A percentile compares a stretch with the other conserved stretches of the same genome.
Evolutionary conservation across 2,888 invertebrate genomes (phyloP).

Genomic region (Stegophylla sp.): DNA sequence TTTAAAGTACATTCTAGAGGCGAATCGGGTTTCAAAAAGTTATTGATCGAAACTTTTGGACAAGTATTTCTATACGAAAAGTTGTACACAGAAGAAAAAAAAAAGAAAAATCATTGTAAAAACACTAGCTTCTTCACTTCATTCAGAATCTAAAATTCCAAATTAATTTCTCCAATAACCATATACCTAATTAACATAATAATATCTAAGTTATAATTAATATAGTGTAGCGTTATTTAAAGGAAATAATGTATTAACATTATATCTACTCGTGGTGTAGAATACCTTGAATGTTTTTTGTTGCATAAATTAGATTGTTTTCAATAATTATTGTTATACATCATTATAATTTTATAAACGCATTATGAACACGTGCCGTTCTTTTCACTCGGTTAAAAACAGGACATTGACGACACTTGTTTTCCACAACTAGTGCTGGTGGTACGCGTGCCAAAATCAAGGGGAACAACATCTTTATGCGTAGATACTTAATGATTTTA

Average conservation of each 20-base stretch:
- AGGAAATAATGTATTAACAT: conserved; percentile 15
- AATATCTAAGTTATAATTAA: no score
- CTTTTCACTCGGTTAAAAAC: conserved; percentile 25
- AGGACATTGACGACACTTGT: conserved; percentile 43
- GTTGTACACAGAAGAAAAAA: no score
- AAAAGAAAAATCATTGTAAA: no score
- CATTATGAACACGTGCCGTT: conserved; percentile 42
- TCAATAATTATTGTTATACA: conserved; percentile 2
- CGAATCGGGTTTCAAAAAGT: no score
- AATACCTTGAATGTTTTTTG: conserved; percentile 32
- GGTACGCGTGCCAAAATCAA: conserved; percentile 39
- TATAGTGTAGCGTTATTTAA: neutral
- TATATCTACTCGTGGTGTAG: neutral
- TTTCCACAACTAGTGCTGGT: conserved; percentile 8
- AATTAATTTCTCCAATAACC: neutral
- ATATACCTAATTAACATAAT: neutral
- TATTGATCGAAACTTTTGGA: no score
- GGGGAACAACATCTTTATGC: conserved; percentile 39
- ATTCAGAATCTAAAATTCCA: no score
- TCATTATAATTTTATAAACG: conserved; percentile 13
- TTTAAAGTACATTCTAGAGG: no score
- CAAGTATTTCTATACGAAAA: no score
- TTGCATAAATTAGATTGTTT: conserved; percentile 52
- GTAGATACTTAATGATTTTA: no score
- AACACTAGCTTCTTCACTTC: no score